Evolutionary conservation across 2,797 vertebrate genomes (phyloP).

Genomic region (Phrynocephalus guinanensis): DNA sequence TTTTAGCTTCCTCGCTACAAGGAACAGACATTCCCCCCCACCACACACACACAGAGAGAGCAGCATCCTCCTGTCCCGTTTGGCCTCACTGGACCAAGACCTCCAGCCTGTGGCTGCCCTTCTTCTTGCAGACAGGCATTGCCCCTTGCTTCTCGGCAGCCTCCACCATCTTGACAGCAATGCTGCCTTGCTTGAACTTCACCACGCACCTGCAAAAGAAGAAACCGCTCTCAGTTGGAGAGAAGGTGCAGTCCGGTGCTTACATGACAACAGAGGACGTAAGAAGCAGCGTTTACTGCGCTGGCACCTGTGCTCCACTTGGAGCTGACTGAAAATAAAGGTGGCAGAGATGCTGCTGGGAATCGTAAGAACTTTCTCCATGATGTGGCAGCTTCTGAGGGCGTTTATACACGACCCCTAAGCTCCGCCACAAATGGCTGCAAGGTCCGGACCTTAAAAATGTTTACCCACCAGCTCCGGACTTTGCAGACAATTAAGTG

Average conservation of each 20-base stretch:
- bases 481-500: too few species aligned
- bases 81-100: conserved; percentile 69
- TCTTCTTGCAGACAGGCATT: conserved; percentile 72
- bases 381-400: neutral
- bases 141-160: neutral
- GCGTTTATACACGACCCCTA: too few species aligned
- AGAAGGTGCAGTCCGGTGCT: neutral
- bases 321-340: neutral
- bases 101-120: conserved; percentile 73
- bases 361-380: neutral
- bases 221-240: conserved; percentile 3
- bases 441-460: too few species aligned
- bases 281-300: neutral
- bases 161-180: conserved; percentile 74
- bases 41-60: too few species aligned
- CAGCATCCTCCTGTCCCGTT: neutral
- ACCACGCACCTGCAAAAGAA: conserved; percentile 72
- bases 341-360: neutral
- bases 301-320: too few species aligned
- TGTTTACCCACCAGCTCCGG: too few species aligned
- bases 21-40: too few species aligned
- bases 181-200: conserved; percentile 67
- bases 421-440: too few species aligned
- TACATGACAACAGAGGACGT: neutral
- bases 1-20: too few species aligned